Conservation (phyloP, 2,888 invertebrate species). For the Ametastegia equiseti region DNA sequence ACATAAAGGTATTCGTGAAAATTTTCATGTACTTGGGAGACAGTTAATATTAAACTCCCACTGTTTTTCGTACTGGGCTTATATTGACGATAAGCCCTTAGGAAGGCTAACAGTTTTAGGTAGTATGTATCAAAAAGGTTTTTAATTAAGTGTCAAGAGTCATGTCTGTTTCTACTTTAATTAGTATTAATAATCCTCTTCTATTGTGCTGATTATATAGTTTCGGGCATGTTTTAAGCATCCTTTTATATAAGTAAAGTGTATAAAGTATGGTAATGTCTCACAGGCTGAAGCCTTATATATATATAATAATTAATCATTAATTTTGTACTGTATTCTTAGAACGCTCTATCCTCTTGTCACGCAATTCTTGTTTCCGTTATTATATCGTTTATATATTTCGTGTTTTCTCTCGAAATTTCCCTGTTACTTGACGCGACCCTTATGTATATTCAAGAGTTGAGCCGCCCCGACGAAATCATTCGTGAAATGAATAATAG, state of each 20-base stretch:
- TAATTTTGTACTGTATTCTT: conserved; percentile 41
- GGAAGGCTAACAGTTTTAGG: conserved; percentile 36
- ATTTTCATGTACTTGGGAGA: conserved; percentile 35
- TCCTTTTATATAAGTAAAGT: conserved; percentile 44
- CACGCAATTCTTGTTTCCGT: conserved; percentile 39
- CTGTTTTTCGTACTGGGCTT: conserved; percentile 20
- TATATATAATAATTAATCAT: conserved; percentile 29
- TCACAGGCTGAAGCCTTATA: conserved; percentile 25
- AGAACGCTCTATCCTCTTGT: conserved; percentile 35
- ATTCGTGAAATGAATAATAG: background rate
- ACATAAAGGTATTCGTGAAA: conserved; percentile 24
- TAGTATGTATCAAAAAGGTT: conserved; percentile 42
- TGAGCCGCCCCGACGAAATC: conserved; percentile 5
- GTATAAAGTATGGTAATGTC: conserved; percentile 44
- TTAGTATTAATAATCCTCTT: conserved; percentile 33
- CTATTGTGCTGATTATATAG: conserved; percentile 30
- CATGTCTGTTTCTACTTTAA: conserved; percentile 43
- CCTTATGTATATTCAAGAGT: conserved; percentile 21
- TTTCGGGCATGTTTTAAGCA: conserved; percentile 31
- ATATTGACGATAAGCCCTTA: conserved; percentile 11
- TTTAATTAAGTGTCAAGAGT: conserved; percentile 47
- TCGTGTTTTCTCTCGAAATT: conserved; percentile 10
- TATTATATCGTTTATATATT: conserved; percentile 40
- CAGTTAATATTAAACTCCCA: conserved; percentile 35
- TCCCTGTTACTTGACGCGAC: conserved; percentile 26